A percentile compares a stretch with the other conserved stretches of the same genome.
Evolutionary conservation across 2,113 vertebrate species (phyloP).

Genomic region (Desmodus rotundus): DNA sequence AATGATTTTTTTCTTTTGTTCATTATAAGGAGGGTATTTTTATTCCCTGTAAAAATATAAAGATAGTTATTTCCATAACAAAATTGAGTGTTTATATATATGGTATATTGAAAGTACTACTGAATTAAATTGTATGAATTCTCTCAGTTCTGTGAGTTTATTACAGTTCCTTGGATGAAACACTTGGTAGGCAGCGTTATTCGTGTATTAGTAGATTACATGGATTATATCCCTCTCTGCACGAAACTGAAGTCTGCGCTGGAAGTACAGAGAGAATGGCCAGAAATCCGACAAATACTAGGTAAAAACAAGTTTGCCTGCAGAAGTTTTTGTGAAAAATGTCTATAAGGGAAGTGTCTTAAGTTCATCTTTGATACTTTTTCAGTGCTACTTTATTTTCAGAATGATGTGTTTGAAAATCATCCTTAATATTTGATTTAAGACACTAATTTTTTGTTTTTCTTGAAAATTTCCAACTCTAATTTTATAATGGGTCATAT

Average conservation of each 20-base stretch:
- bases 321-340: background rate
- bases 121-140: constrained; percentile 51
- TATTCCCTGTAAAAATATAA: background rate
- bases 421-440: background rate
- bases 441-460: background rate
- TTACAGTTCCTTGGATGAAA: constrained; percentile 86
- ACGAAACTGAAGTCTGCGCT: constrained; percentile 83
- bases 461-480: constrained; percentile 18
- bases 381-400: background rate
- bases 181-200: constrained; percentile 83
- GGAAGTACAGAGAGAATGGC: constrained; percentile 86
- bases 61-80: constrained; percentile 13
- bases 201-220: constrained; percentile 87
- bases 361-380: background rate
- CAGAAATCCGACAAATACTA: constrained; percentile 82
- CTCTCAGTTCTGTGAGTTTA: constrained; percentile 90
- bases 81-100: background rate
- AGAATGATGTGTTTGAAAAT: background rate
- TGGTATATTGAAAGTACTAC: constrained; percentile 17
- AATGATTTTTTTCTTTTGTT: constrained; percentile 13
- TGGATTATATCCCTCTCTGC: constrained; percentile 86
- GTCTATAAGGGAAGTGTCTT: background rate
- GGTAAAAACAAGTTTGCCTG: constrained; percentile 72
- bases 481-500: background rate
- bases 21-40: background rate